Evolutionary conservation across 2,797 vertebrate genomes (phyloP).

Genomic region (Vultur gryphus): DNA sequence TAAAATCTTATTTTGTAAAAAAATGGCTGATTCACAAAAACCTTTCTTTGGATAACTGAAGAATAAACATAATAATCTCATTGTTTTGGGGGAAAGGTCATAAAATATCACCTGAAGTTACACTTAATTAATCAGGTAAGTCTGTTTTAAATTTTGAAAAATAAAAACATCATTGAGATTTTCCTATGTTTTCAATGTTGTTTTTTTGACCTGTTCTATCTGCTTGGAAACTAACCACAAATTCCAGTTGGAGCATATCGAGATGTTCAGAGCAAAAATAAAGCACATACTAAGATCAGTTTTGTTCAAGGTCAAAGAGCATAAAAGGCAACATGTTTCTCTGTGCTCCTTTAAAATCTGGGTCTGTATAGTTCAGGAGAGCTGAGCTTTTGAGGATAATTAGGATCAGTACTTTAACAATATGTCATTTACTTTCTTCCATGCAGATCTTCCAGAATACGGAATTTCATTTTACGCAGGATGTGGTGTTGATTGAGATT

Average conservation of each 20-base stretch:
- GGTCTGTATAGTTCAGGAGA: not conserved
- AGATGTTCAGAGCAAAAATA: not conserved
- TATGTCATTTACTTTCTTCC: not conserved
- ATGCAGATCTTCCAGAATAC: not conserved
- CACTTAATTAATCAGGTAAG: not conserved
- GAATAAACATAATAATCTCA: not conserved
- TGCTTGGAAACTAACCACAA: not conserved
- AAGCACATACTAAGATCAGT: not conserved
- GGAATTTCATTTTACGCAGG: not conserved
- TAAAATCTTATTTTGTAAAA: not conserved
- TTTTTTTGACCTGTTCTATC: not conserved
- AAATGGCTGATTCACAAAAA: not conserved
- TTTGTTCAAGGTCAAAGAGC: not conserved
- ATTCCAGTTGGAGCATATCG: not conserved
- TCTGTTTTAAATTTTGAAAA: not conserved
- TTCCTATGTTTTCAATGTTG: not conserved
- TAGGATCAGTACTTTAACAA: not conserved
- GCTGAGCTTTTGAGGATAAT: not conserved
- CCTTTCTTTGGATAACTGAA: not conserved
- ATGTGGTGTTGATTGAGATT: not conserved
- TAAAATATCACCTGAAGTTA: not conserved
- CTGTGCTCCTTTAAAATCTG: not conserved
- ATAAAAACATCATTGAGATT: not conserved
- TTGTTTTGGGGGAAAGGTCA: not conserved
- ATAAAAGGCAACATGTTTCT: not conserved